Evolutionary conservation across 2,888 invertebrate genomes (phyloP).

Genomic region (Drosophila quasianomalipes): DNA sequence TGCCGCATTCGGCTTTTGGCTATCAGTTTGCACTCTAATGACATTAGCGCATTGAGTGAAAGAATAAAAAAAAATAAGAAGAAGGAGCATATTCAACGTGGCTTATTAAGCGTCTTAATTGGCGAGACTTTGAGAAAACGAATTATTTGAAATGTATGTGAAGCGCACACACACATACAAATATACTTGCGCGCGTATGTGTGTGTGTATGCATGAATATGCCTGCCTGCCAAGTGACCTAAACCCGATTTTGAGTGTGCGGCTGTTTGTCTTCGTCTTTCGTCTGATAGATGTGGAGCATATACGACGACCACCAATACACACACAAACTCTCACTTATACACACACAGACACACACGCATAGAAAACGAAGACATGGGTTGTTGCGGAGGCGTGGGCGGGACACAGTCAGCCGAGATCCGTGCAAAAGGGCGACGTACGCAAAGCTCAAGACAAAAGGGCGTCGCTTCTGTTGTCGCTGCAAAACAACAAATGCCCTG

Average conservation of each 20-base stretch:
- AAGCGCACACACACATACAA: conserved; percentile 5
- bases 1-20: conserved; percentile 13
- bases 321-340: conserved; percentile 15
- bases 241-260: conserved; percentile 60
- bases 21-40: conserved; percentile 42
- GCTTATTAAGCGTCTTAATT: conserved; percentile 75
- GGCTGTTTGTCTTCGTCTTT: conserved; percentile 55
- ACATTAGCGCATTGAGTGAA: conserved; percentile 51
- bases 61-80: conserved; percentile 32
- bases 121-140: conserved; percentile 51
- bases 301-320: conserved; percentile 33
- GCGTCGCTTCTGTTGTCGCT: conserved; percentile 62
- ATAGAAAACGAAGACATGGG: conserved; percentile 20
- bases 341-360: conserved; percentile 14
- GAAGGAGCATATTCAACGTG: conserved; percentile 44
- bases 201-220: conserved; percentile 9
- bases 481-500: conserved; percentile 63
- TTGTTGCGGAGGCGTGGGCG: conserved; percentile 17
- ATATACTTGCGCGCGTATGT: neutral
- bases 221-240: conserved; percentile 62
- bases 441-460: conserved; percentile 70
- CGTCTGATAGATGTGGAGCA: conserved; percentile 54
- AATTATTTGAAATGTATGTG: conserved; percentile 26
- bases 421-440: conserved; percentile 56
- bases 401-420: conserved; percentile 26